Evolutionary conservation across 2,113 vertebrate species (phyloP).

Genomic region (Noturus placidus): DNA sequence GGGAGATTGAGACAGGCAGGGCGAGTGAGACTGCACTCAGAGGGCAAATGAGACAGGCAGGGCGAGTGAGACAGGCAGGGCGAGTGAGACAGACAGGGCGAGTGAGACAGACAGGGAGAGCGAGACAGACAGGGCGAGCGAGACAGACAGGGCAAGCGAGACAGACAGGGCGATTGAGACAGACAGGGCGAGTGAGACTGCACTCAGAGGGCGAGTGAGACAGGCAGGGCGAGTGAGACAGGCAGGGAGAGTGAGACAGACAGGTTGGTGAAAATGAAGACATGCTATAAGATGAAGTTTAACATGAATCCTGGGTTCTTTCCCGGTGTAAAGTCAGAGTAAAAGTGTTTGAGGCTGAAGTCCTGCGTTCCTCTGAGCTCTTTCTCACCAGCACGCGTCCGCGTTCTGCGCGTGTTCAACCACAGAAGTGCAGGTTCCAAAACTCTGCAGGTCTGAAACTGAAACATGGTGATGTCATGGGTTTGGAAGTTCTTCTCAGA

Average conservation of each 20-base stretch:
- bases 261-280: not conserved
- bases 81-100: not conserved
- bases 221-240: too few species aligned
- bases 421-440: conserved; percentile 13
- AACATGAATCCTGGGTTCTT: not conserved
- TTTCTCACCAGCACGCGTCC: not conserved
- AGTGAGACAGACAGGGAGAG: not conserved
- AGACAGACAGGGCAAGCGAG: too few species aligned
- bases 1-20: too few species aligned
- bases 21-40: too few species aligned
- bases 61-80: not conserved
- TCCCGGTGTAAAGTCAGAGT: not conserved
- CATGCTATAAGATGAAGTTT: not conserved
- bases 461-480: conserved; percentile 12
- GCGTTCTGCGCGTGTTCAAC: not conserved
- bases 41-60: too few species aligned
- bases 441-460: not conserved
- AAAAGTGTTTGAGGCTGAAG: too few species aligned
- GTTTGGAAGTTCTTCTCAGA: not conserved
- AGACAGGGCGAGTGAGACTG: too few species aligned
- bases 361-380: not conserved
- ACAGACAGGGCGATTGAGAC: too few species aligned
- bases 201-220: too few species aligned
- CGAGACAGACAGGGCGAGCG: too few species aligned
- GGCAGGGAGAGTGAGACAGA: not conserved